Conservation (phyloP, 2,888 invertebrate species). For the Cerceris ruficornis region DNA sequence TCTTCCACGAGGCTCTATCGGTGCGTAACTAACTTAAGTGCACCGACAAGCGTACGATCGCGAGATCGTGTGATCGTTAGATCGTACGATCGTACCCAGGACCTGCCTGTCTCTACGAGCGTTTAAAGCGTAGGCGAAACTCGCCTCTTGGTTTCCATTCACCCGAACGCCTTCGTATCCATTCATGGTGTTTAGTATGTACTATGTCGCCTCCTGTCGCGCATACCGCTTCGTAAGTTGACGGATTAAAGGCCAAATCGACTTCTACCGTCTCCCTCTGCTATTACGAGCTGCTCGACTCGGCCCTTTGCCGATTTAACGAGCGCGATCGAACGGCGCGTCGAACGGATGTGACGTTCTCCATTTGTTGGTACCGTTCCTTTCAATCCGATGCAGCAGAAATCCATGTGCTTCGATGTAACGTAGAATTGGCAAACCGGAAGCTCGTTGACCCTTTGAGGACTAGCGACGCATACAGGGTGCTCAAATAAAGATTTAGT, state of each 20-base stretch:
- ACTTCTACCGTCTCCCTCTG: slow-evolving; percentile 26
- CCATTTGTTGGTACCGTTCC: too few relatives aligned
- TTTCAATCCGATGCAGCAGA: background rate
- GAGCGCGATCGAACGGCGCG: background rate
- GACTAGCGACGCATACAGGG: too few relatives aligned
- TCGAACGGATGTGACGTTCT: background rate
- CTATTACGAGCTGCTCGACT: background rate
- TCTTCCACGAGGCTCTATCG: slow-evolving; percentile 39
- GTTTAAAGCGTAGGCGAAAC: slow-evolving; percentile 64
- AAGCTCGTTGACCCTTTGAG: too few relatives aligned
- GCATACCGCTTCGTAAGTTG: slow-evolving; percentile 48
- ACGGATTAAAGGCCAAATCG: slow-evolving; percentile 48
- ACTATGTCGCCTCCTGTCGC: slow-evolving; percentile 53
- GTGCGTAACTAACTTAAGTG: slow-evolving; percentile 39
- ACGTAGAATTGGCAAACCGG: background rate
- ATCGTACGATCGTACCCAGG: slow-evolving; percentile 19
- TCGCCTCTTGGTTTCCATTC: slow-evolving; percentile 70
- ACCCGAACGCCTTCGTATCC: slow-evolving; percentile 74
- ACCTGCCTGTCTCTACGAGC: slow-evolving; percentile 51
- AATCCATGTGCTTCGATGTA: background rate
- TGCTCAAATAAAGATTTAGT: too few relatives aligned
- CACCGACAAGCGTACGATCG: slow-evolving; percentile 7
- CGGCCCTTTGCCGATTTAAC: too few relatives aligned
- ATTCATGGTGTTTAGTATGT: slow-evolving; percentile 75
- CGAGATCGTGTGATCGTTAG: background rate